Percentiles rank a stretch among this genome's conserved stretches.
Evolutionary conservation across 2,888 invertebrate species (phyloP).

Genomic region (Megalurothrips usitatus): DNA sequence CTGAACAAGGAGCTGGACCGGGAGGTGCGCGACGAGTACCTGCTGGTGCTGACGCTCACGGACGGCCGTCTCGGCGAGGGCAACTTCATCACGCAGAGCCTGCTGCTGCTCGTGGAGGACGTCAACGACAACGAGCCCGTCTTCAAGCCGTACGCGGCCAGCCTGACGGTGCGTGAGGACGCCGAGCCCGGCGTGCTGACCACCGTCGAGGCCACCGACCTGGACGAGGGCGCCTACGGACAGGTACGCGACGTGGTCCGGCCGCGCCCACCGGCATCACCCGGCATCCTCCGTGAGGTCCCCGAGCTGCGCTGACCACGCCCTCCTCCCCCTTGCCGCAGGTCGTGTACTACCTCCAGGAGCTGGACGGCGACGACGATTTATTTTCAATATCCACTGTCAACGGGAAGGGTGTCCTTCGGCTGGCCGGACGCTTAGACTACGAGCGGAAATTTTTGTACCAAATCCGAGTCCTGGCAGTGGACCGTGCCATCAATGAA

Average conservation of each 20-base stretch:
- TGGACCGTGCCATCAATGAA: conserved; percentile 77
- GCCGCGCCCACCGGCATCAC: too few relatives aligned
- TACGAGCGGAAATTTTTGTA: conserved; percentile 83
- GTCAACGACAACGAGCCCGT: conserved; percentile 88
- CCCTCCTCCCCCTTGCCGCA: conserved; percentile 39
- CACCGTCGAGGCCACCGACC: conserved; percentile 80
- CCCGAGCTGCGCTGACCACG: too few relatives aligned
- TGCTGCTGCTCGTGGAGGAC: conserved; percentile 82
- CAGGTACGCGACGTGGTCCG: conserved; percentile 55
- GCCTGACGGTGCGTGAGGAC: conserved; percentile 75
- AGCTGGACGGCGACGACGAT: conserved; percentile 70
- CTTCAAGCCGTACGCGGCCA: conserved; percentile 79
- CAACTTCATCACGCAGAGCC: conserved; percentile 84
- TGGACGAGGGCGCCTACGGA: conserved; percentile 87
- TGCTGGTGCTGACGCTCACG: conserved; percentile 79
- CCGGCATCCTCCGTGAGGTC: too few relatives aligned
- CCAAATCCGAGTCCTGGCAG: conserved; percentile 75
- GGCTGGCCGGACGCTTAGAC: conserved; percentile 70
- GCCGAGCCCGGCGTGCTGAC: conserved; percentile 68
- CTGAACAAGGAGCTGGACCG: conserved; percentile 85
- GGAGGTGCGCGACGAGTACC: conserved; percentile 87
- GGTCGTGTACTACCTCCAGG: conserved; percentile 82
- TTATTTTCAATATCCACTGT: conserved; percentile 76
- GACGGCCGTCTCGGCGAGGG: conserved; percentile 83
- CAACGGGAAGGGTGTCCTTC: conserved; percentile 78